phyloP scores from a whole-genome alignment of 2,888 invertebrate genomes.

The Petrophora chlorosata region DNA sequence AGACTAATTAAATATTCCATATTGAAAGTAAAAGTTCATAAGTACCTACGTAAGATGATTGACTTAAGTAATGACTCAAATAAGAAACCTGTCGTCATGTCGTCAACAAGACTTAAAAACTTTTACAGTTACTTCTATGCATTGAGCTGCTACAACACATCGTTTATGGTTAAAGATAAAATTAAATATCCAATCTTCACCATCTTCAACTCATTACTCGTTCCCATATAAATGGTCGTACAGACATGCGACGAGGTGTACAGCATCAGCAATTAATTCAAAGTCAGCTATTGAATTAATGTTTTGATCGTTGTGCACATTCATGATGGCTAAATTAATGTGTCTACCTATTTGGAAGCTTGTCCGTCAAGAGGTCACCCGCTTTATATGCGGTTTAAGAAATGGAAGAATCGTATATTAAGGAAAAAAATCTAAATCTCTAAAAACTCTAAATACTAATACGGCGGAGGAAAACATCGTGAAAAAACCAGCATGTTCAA shows the following conservation, averaged over 20 bases:
- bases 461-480: too few relatives aligned
- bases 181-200: neutral
- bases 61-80: too few relatives aligned
- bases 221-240: neutral
- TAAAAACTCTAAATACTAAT: too few relatives aligned
- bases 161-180: neutral
- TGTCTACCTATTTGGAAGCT: constrained; percentile 55
- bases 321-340: constrained; percentile 53
- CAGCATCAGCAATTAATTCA: constrained; percentile 29
- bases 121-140: neutral
- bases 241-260: constrained; percentile 1
- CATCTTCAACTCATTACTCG: neutral
- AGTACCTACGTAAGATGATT: too few relatives aligned
- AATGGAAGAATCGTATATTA: constrained; percentile 11
- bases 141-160: neutral
- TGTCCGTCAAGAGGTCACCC: constrained; percentile 48
- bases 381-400: constrained; percentile 23
- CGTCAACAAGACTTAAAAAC: too few relatives aligned
- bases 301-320: constrained; percentile 34
- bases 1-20: too few relatives aligned
- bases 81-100: too few relatives aligned
- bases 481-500: too few relatives aligned
- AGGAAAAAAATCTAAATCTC: too few relatives aligned
- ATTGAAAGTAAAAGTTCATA: too few relatives aligned
- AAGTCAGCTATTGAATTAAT: constrained; percentile 29